Base-by-base conservation (phyloP, 2,797 vertebrate genomes). In the Lepilemur septentrionalis region DNA sequence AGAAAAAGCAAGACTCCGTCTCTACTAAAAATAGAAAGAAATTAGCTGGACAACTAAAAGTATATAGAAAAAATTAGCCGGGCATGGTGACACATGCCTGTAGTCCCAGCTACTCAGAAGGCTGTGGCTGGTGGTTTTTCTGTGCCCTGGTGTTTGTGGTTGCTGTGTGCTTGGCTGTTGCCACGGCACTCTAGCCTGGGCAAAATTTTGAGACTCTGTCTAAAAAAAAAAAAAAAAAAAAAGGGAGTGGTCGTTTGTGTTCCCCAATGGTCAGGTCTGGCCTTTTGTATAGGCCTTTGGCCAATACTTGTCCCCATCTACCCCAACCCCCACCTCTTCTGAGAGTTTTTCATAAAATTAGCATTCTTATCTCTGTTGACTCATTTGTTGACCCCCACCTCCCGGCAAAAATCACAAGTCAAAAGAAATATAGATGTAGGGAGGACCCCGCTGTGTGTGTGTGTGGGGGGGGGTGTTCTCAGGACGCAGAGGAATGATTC, bases 291-390 rank as follows among this genome's bases (percentile, higher is more conserved):
- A 89, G 35, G 4, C 18, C 73, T 91, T 17, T 25, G 10, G 41
- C 15, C 38, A 92, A 10, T 57, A 72, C 0, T 41, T 41, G 23
- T 30, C 9, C 23, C 5, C 32, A 61, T 32, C n/a, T 87, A 28
- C 18, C 5, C 14, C 8, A 3, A 32, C 2, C 4, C 18, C 4
- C 15, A 4, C 5, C 7, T 89, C 13, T n/a, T 38, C 22, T 28
- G 55, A 46, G 65, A 32, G 28, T n/a, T 73, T 50, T 93, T 81
- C 7, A 50, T 79, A 91, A 87, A 96, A 46, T 20, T 23, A 63
- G 48, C 35, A 83, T n/a, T 88, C 32, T 55, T 75, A 28, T 84
- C 22, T 95, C 63, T 65, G 28, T 72, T 52, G 30, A 72, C 8
- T 17, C 43, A 38, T 41, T 89, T 76, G 23, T 70, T 89, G n/a